Evolutionary conservation across 2,888 invertebrate species (phyloP).

Genomic region (Galerucella pusilla): DNA sequence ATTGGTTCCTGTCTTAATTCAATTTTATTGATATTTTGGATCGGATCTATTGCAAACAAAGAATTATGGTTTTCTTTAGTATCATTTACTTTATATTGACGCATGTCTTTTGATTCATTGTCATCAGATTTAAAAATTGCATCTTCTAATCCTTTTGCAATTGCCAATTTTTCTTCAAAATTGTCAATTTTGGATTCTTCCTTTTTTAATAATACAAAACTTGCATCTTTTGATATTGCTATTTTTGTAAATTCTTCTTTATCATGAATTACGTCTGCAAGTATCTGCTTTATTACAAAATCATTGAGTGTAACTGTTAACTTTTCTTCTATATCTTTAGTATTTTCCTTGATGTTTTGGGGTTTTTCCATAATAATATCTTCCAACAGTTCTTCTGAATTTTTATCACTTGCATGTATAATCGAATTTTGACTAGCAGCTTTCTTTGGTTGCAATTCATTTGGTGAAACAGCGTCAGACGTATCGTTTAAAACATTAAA

Average conservation of each 20-base stretch:
- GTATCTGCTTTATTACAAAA: background rate
- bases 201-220: background rate
- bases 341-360: background rate
- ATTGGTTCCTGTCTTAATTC: background rate
- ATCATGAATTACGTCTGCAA: background rate
- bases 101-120: background rate
- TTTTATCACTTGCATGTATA: background rate
- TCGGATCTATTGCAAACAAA: background rate
- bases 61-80: background rate
- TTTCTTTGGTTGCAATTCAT: background rate
- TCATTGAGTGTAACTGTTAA: background rate
- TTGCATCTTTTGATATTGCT: background rate
- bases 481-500: too few relatives aligned
- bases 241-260: background rate
- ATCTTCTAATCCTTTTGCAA: background rate
- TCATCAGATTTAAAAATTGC: background rate
- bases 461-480: background rate
- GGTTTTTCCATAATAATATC: background rate
- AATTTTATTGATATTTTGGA: background rate
- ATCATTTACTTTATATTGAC: background rate
- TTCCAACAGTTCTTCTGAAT: background rate
- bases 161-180: background rate
- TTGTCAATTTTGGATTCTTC: conserved; percentile 7
- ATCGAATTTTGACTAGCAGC: background rate
- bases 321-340: background rate